phyloP scores from a whole-genome alignment of 2,797 vertebrate species.

The Ispidina lecontei region DNA sequence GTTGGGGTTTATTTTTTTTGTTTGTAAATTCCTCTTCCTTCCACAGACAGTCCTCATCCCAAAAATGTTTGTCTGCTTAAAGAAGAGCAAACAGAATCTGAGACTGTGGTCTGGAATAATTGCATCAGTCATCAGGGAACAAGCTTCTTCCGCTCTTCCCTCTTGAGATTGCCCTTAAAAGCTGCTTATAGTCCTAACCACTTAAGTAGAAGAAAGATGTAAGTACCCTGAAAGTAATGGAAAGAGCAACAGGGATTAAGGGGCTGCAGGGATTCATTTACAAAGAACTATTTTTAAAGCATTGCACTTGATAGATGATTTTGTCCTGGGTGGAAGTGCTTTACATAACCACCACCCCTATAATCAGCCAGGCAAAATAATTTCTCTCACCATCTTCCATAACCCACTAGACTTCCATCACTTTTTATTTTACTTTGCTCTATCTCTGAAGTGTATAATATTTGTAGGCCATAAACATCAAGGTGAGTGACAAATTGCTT shows the following conservation, averaged over 20 bases:
- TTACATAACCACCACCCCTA: background rate
- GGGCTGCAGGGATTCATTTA: constrained; percentile 18
- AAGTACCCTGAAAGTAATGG: constrained; percentile 56
- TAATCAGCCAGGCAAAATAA: background rate
- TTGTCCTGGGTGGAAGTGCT: background rate
- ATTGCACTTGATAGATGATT: background rate
- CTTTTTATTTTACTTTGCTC: background rate
- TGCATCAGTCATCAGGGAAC: background rate
- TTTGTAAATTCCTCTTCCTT: background rate
- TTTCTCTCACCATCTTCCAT: background rate
- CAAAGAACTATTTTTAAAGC: constrained; percentile 46
- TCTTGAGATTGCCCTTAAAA: constrained; percentile 59
- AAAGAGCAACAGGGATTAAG: constrained; percentile 62
- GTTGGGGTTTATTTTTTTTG: background rate
- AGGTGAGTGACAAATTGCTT: background rate
- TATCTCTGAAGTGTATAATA: background rate
- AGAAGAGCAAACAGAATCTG: background rate
- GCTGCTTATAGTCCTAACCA: constrained; percentile 55
- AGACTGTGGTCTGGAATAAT: background rate
- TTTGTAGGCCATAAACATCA: background rate
- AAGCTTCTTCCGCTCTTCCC: background rate
- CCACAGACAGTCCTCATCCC: background rate
- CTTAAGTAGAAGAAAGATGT: constrained; percentile 57
- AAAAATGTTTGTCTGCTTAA: background rate
- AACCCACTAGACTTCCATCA: background rate